Base-by-base conservation (phyloP, 2,888 invertebrate genomes). In the Eupithecia pulchellata region DNA sequence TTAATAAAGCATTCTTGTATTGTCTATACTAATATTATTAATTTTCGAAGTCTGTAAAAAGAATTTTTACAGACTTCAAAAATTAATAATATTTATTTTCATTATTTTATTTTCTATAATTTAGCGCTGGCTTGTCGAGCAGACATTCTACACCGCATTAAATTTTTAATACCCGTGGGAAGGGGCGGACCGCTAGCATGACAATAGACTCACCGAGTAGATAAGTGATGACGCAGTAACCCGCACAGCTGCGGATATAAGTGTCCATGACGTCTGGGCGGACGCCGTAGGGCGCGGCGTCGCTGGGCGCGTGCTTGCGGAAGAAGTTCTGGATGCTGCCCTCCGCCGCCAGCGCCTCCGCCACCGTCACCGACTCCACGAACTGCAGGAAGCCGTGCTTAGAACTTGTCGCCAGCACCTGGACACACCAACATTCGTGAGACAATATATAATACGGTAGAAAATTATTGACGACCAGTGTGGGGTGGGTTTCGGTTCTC, bases 161-260 rank as follows among this genome's bases (percentile, higher is more conserved):
- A n/a, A n/a, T n/a, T n/a, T n/a, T n/a, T n/a, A n/a, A n/a, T n/a
- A n/a, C n/a, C n/a, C n/a, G n/a, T n/a, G n/a, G n/a, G n/a, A n/a
- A n/a, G n/a, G n/a, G n/a, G n/a, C n/a, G n/a, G n/a, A n/a, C n/a
- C n/a, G n/a, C n/a, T n/a, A n/a, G n/a, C n/a, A n/a, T n/a, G n/a
- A n/a, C n/a, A n/a, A 25, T 9, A 25, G 4, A 52, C 86, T 89
- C 73, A 95, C 95, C 96, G 65, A 99, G 94, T 47, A 99, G 93
- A 91, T 99, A 99, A 0, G 99, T 99, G 68, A 99, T 99, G 47
- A 99, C 98, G 89, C 99, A 99, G 89, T 99, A 99, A 0, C 99
- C 99, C 57, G 99, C 99, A 92, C 99, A 98, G 82, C 98, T 98
- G 75, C 97, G 95, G 4, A 99, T 97, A 86, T 99, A 99, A 0